Base-by-base conservation (phyloP, 53 echinoderm and acorn worm species). In the Henricia sp. region DNA sequence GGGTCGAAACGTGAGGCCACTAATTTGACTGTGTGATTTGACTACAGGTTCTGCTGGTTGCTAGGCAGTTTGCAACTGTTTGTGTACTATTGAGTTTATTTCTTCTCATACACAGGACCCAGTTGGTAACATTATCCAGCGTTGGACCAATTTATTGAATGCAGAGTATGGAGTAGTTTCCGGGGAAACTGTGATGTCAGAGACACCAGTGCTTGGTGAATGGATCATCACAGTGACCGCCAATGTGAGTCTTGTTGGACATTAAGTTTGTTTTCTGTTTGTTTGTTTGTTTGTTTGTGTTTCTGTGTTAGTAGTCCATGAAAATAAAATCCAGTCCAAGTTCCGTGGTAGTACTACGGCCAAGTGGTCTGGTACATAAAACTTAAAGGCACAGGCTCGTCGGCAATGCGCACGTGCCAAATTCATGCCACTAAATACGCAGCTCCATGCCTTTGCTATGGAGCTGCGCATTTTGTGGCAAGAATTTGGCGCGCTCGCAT, bases 171-270 rank as follows among this genome's bases (percentile, higher is more conserved):
- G 97, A 16, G 94, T 96, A 11, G 82, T 96, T 29, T 82, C 88
- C 0, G 90, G 87, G 24, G 86, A 87, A 50, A 90, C 92, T 77
- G 56, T 90, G 29, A 96, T 93, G 93, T 92, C 94, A 5, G 90
- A 89, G 0, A 76, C 90, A 25, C 92, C 97, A 0, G 88, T 94
- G 10, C 76, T 96, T 28, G 97, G 97, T 21, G 94, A 94, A 6
- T 96, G 97, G 97, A 74, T 53, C 27, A 88, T 96, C 56, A 90
- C 83, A 37, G 92, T 86, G 5, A 85, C 77, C 36, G 92, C 94
- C 27, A 89, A 90, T 83, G 97, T 96, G 63, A 89, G 85, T 85
- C 30, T 29, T 39, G 1, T 37, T 27, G 13, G 33, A 1, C 14
- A 17, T 52, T 41, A 4, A 24, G 3, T 53, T 50, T 23, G 19